These are phyloP conservation scores for Onthophagus sagittarius DNA, from an alignment of 2,888 invertebrate genomes.

Conservation along the genomic window DNA sequence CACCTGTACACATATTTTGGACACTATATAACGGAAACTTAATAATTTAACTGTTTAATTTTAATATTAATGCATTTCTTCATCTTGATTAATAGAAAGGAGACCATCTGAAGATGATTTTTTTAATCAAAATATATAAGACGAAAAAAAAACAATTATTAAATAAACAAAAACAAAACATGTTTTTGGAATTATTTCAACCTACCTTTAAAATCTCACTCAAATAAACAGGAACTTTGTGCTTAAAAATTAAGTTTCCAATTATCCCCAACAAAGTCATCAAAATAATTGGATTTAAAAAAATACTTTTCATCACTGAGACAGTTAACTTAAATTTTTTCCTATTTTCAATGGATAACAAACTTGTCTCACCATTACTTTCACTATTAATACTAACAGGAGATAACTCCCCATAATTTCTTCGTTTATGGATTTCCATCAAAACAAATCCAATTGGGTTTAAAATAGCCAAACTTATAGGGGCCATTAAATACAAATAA, in stretches of 20 bases:
- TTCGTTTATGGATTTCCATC: constrained; percentile 70
- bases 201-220: constrained; percentile 71
- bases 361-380: constrained; percentile 25
- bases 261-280: constrained; percentile 90
- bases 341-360: constrained; percentile 34
- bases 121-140: too few relatives aligned
- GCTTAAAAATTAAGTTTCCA: constrained; percentile 78
- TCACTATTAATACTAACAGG: constrained; percentile 36
- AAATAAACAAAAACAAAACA: too few relatives aligned
- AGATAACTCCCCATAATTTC: constrained; percentile 40
- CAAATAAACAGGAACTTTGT: constrained; percentile 71
- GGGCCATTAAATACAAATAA: constrained; percentile 90
- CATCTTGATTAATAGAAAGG: too few relatives aligned
- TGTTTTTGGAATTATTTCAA: too few relatives aligned
- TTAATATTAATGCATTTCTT: too few relatives aligned
- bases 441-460: constrained; percentile 89
- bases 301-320: constrained; percentile 63
- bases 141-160: too few relatives aligned
- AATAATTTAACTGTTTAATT: too few relatives aligned
- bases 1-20: too few relatives aligned
- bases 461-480: constrained; percentile 86
- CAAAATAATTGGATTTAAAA: constrained; percentile 83
- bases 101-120: too few relatives aligned
- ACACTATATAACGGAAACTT: too few relatives aligned
- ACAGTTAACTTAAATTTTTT: constrained; percentile 41